phyloP scores from a whole-genome alignment of 1,140 invertebrate species.

The Drosophila virilis region DNA sequence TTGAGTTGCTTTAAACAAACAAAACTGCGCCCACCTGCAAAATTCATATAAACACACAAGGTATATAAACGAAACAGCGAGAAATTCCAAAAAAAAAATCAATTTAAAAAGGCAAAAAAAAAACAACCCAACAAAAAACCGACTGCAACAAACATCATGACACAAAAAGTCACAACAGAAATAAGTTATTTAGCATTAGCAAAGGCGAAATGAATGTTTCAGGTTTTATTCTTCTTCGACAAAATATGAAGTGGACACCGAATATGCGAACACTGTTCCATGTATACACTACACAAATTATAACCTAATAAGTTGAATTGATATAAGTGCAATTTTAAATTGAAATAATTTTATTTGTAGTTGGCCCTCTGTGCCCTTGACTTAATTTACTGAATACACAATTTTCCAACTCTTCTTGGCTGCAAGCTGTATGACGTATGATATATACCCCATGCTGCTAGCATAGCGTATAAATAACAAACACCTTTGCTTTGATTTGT shows the following conservation, averaged over 20 bases:
- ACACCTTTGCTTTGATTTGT: conserved; percentile 73
- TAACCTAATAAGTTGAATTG: neutral
- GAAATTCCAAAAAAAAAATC: conserved; percentile 7
- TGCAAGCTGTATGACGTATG: conserved; percentile 11
- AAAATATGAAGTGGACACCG: conserved; percentile 25
- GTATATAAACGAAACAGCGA: conserved; percentile 30
- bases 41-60: conserved; percentile 59
- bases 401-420: neutral
- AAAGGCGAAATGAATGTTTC: conserved; percentile 76
- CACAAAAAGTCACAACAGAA: conserved; percentile 50
- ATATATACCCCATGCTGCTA: conserved; percentile 29
- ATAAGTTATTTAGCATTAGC: conserved; percentile 72
- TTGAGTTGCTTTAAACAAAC: conserved; percentile 66
- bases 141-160: conserved; percentile 64
- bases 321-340: neutral
- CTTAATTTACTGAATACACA: too few relatives aligned
- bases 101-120: conserved; percentile 33
- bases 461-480: conserved; percentile 60
- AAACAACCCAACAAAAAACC: conserved; percentile 23
- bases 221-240: conserved; percentile 55
- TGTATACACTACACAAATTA: conserved; percentile 18
- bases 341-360: neutral
- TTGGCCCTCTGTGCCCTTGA: too few relatives aligned
- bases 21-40: conserved; percentile 69
- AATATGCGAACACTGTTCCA: neutral